Evolutionary conservation across 2,888 invertebrate genomes (phyloP).

Genomic region (Bombylius major): DNA sequence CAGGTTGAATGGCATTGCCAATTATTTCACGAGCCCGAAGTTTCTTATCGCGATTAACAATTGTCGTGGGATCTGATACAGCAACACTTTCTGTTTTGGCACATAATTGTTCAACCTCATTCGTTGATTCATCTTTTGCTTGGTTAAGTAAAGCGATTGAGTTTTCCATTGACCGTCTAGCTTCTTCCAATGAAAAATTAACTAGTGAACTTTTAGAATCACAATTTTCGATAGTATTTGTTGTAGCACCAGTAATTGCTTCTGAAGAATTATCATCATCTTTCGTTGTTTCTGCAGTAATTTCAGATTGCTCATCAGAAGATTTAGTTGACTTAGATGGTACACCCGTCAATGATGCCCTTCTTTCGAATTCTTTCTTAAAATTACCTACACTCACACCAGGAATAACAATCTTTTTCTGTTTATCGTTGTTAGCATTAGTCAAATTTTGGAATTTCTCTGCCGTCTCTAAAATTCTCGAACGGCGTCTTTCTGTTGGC

Average conservation of each 20-base stretch:
- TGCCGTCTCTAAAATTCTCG: slow-evolving; percentile 55
- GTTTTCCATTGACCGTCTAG: slow-evolving; percentile 45
- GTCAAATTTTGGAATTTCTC: slow-evolving; percentile 53
- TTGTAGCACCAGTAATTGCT: slow-evolving; percentile 10
- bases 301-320: slow-evolving; percentile 24
- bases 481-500: slow-evolving; percentile 47
- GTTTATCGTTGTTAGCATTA: slow-evolving; percentile 41
- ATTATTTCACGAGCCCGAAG: slow-evolving; percentile 59
- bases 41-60: slow-evolving; percentile 42
- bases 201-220: slow-evolving; percentile 42
- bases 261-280: background rate
- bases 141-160: slow-evolving; percentile 49
- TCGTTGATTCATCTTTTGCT: slow-evolving; percentile 32
- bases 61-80: slow-evolving; percentile 24
- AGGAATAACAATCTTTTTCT: slow-evolving; percentile 70
- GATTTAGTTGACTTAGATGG: slow-evolving; percentile 26
- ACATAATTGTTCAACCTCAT: slow-evolving; percentile 35
- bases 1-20: slow-evolving; percentile 50
- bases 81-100: slow-evolving; percentile 33
- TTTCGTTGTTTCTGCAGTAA: background rate
- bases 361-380: slow-evolving; percentile 73
- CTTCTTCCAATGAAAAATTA: slow-evolving; percentile 44
- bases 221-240: slow-evolving; percentile 32
- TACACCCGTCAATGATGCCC: slow-evolving; percentile 48
- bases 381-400: slow-evolving; percentile 75